phyloP scores from a whole-genome alignment of 1,140 invertebrate genomes.

The Plodia interpunctella region DNA sequence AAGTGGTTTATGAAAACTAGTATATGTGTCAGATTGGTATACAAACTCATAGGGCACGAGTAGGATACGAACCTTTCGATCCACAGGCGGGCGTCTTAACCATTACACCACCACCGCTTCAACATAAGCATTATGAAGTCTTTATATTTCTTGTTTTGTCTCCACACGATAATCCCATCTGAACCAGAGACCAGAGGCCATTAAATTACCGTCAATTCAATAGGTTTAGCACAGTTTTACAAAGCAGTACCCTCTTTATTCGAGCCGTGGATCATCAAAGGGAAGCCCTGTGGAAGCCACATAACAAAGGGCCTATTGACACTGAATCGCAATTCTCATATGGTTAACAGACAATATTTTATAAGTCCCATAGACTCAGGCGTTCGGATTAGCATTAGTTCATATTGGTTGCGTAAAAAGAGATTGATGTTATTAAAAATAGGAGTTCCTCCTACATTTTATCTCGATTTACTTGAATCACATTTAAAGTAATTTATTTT shows the following conservation, averaged over 20 bases:
- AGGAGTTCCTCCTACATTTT: too few relatives aligned
- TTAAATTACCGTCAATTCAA: slow-evolving; percentile 7
- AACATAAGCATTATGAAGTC: too few relatives aligned
- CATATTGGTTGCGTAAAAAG: not conserved
- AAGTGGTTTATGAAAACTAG: too few relatives aligned
- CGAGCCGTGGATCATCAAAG: not conserved
- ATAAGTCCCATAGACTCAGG: not conserved
- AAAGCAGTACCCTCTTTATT: not conserved
- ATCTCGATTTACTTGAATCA: too few relatives aligned
- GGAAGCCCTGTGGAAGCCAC: not conserved
- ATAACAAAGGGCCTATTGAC: not conserved
- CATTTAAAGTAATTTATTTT: too few relatives aligned
- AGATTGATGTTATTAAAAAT: too few relatives aligned
- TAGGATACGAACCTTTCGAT: too few relatives aligned
- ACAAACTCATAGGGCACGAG: too few relatives aligned
- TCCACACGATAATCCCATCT: not conserved
- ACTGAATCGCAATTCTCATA: not conserved
- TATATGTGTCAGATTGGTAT: too few relatives aligned
- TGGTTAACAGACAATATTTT: slow-evolving; percentile 2
- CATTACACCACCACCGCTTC: too few relatives aligned
- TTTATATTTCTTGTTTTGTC: not conserved
- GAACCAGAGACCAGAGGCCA: not conserved
- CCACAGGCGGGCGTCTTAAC: too few relatives aligned
- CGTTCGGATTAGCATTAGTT: not conserved
- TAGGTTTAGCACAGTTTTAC: slow-evolving; percentile 1